phyloP scores from a whole-genome alignment of 2,113 vertebrate genomes.

The Paratilapia polleni region DNA sequence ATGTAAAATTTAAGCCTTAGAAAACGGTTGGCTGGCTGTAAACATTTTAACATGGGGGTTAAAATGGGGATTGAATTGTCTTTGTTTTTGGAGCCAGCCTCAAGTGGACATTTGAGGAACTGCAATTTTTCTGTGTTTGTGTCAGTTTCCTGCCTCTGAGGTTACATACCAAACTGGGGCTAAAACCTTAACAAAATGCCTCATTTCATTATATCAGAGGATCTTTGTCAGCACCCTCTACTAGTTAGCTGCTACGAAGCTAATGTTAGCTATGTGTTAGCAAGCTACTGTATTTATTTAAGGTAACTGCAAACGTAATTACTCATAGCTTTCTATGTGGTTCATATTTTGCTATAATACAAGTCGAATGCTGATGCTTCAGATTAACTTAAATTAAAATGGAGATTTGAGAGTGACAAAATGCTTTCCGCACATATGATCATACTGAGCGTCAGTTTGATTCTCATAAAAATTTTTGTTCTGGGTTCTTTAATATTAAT shows the following conservation, averaged over 20 bases:
- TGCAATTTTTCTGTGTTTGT: not conserved
- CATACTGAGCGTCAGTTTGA: too few relatives aligned
- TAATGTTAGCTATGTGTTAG: not conserved
- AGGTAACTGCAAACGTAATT: not conserved
- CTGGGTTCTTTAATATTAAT: not conserved
- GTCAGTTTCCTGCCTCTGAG: not conserved
- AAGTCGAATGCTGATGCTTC: not conserved
- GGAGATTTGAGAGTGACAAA: not conserved
- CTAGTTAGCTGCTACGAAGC: not conserved
- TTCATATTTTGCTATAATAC: not conserved
- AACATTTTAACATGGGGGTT: not conserved
- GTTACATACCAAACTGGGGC: not conserved
- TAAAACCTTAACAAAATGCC: not conserved
- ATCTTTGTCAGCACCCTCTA: not conserved
- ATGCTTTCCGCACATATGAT: not conserved
- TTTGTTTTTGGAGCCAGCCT: not conserved
- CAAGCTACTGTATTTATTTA: not conserved
- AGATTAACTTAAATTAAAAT: not conserved
- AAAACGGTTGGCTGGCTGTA: not conserved
- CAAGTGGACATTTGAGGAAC: not conserved
- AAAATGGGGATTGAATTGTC: not conserved
- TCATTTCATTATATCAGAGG: not conserved
- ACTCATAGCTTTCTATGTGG: not conserved
- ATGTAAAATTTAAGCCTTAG: not conserved
- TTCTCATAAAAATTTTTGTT: not conserved